These are phyloP conservation scores for Melanostoma mellinum DNA, from an alignment of 2,888 invertebrate genomes.

Conservation along the genomic window DNA sequence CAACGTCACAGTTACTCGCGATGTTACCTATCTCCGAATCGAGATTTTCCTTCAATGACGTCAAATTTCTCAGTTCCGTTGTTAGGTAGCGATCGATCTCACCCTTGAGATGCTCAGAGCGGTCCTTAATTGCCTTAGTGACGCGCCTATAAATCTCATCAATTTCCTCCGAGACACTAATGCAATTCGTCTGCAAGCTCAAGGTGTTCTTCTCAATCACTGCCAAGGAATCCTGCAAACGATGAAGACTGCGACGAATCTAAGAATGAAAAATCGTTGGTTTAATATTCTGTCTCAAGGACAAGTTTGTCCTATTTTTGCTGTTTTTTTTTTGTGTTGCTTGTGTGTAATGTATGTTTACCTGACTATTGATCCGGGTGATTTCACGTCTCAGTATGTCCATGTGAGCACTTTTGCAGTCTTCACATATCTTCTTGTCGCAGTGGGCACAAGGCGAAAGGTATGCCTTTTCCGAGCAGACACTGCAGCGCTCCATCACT, in stretches of 20 bases:
- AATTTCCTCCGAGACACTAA: constrained; percentile 95
- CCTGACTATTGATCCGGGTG: constrained; percentile 92
- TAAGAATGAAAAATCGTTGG: constrained; percentile 73
- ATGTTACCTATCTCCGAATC: constrained; percentile 97
- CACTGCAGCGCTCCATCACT: constrained; percentile 95
- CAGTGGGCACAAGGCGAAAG: constrained; percentile 96
- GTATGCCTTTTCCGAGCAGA: constrained; percentile 96
- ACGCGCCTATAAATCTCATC: constrained; percentile 95
- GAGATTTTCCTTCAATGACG: constrained; percentile 94
- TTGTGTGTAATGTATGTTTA: constrained; percentile 74
- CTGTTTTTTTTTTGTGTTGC: not conserved
- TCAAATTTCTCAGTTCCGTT: constrained; percentile 92
- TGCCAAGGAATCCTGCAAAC: constrained; percentile 92
- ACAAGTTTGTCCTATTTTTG: not conserved
- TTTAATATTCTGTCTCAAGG: not conserved
- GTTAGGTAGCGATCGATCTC: constrained; percentile 96
- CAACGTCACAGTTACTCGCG: constrained; percentile 97
- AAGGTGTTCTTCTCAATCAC: constrained; percentile 94
- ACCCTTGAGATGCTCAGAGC: constrained; percentile 91
- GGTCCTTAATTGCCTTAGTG: constrained; percentile 93
- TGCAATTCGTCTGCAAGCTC: constrained; percentile 94
- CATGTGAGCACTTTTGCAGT: constrained; percentile 98
- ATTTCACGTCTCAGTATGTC: constrained; percentile 97
- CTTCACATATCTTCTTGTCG: constrained; percentile 97
- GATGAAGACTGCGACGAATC: constrained; percentile 92